Percentiles rank a stretch among this genome's conserved stretches.
Evolutionary conservation across 2,888 invertebrate genomes (phyloP).

Genomic region (Onthophagus sagittarius): DNA sequence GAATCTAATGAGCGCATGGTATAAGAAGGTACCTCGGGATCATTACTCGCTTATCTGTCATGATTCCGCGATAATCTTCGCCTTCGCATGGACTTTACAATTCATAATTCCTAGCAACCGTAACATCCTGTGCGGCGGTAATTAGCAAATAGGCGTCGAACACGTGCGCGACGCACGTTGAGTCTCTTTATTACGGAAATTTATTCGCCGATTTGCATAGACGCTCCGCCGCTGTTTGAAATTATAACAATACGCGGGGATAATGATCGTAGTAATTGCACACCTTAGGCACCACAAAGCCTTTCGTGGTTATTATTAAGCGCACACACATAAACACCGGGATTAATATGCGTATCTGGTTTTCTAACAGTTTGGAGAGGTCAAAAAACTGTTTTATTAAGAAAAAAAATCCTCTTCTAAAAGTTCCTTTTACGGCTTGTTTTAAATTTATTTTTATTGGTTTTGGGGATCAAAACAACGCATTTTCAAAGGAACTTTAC

Average conservation of each 20-base stretch:
- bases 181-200: conserved; percentile 5
- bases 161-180: not conserved
- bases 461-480: not conserved
- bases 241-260: not conserved
- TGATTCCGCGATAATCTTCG: conserved; percentile 14
- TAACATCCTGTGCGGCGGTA: conserved; percentile 34
- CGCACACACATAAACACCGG: not conserved
- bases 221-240: not conserved
- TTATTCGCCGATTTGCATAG: conserved; percentile 16
- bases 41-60: conserved; percentile 15
- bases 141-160: conserved; percentile 19
- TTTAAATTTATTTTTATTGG: not conserved
- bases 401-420: too few species aligned
- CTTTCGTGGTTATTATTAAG: not conserved
- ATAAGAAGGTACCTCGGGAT: not conserved
- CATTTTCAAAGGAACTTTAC: not conserved
- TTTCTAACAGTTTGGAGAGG: not conserved
- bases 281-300: not conserved
- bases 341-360: not conserved
- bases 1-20: not conserved
- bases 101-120: conserved; percentile 42
- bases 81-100: conserved; percentile 42
- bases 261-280: not conserved
- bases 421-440: too few species aligned
- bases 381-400: not conserved